Evolutionary conservation across 2,888 invertebrate species (phyloP).

Genomic region (Beris morrisii): DNA sequence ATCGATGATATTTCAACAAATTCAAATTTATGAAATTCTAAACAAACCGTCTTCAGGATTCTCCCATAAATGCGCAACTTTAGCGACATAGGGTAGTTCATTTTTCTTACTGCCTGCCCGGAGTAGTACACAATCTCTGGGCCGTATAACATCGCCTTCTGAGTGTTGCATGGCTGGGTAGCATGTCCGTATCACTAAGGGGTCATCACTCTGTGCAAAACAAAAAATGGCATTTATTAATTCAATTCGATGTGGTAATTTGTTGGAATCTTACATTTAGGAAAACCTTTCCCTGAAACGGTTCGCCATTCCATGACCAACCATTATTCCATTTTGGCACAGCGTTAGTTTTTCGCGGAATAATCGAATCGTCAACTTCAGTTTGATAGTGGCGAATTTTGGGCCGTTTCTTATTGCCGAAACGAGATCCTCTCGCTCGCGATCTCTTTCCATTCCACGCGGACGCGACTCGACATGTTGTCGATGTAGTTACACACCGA

Average conservation of each 20-base stretch:
- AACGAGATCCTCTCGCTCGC: constrained; percentile 51
- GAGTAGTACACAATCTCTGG: constrained; percentile 88
- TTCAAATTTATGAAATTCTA: constrained; percentile 21
- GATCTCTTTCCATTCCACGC: constrained; percentile 45
- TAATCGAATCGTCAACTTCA: constrained; percentile 54
- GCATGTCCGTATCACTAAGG: constrained; percentile 75
- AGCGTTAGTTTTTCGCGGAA: constrained; percentile 56
- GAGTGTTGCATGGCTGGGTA: constrained; percentile 88
- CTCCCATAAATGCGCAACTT: constrained; percentile 93
- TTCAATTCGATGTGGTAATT: background rate
- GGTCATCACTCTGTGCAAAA: constrained; percentile 69
- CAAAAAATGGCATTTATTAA: constrained; percentile 8
- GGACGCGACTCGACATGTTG: background rate
- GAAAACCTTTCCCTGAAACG: constrained; percentile 81
- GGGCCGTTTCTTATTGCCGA: constrained; percentile 52
- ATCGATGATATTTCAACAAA: background rate
- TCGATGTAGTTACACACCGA: background rate
- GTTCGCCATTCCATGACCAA: constrained; percentile 88
- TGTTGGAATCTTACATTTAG: constrained; percentile 71
- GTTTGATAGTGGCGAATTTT: constrained; percentile 45
- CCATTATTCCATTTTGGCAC: constrained; percentile 84
- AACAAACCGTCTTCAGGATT: constrained; percentile 85
- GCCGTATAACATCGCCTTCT: constrained; percentile 83
- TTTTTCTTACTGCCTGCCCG: constrained; percentile 80
- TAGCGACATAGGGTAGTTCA: constrained; percentile 91